These are phyloP conservation scores for Congeria kusceri DNA, from an alignment of 2,888 invertebrate genomes.

Conservation along the genomic window DNA sequence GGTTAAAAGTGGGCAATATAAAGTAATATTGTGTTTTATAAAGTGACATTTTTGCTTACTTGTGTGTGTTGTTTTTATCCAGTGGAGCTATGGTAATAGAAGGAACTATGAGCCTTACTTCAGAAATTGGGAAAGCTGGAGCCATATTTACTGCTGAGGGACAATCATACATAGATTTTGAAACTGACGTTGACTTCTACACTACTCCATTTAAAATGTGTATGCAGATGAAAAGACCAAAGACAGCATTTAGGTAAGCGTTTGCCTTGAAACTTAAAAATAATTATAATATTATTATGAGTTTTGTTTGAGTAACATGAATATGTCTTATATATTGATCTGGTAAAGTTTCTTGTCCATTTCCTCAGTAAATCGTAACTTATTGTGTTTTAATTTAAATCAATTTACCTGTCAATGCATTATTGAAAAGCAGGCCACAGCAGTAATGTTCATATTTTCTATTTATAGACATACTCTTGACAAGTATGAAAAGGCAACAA, in stretches of 20 bases:
- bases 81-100: slow-evolving; percentile 90
- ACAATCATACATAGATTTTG: slow-evolving; percentile 89
- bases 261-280: too few species aligned
- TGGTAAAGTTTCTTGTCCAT: too few species aligned
- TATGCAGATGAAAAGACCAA: slow-evolving; percentile 91
- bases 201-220: slow-evolving; percentile 90
- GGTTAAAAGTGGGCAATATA: too few species aligned
- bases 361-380: too few species aligned
- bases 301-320: too few species aligned
- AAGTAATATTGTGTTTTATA: too few species aligned
- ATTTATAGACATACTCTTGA: slow-evolving; percentile 87
- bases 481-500: slow-evolving; percentile 89
- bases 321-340: background rate
- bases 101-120: slow-evolving; percentile 89
- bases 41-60: too few species aligned
- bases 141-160: slow-evolving; percentile 89
- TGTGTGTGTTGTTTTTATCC: slow-evolving; percentile 18
- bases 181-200: slow-evolving; percentile 92
- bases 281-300: too few species aligned
- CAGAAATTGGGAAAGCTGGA: slow-evolving; percentile 89
- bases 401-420: too few species aligned
- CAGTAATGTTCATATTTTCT: slow-evolving; percentile 20
- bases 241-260: slow-evolving; percentile 88
- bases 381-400: too few species aligned
- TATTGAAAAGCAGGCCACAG: background rate